phyloP scores from a whole-genome alignment of 1,140 invertebrate species.

The Cherax destructor region DNA sequence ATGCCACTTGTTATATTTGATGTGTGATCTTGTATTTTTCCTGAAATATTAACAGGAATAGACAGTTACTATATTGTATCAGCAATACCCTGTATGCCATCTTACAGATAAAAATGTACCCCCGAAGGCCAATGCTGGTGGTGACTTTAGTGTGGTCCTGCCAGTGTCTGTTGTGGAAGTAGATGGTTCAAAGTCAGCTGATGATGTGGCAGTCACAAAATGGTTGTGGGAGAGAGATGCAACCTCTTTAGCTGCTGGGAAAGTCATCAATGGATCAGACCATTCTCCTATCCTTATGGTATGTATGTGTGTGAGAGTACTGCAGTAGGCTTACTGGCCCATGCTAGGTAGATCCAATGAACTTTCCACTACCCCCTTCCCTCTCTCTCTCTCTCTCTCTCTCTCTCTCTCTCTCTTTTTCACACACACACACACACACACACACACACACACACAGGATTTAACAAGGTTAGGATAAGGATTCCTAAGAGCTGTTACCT shows the following conservation, averaged over 20 bases:
- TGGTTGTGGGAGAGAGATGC: constrained; percentile 90
- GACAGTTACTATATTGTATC: no score
- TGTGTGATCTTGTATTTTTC: neutral
- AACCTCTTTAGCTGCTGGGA: constrained; percentile 88
- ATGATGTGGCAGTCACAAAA: constrained; percentile 90
- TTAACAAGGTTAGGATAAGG: no score
- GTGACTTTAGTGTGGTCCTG: constrained; percentile 85
- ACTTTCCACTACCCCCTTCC: neutral
- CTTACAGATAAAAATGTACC: constrained; percentile 88
- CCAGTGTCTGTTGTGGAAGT: constrained; percentile 86
- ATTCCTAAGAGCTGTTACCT: no score
- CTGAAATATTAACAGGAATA: neutral
- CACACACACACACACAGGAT: no score
- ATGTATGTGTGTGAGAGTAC: constrained; percentile 52
- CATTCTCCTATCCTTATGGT: constrained; percentile 86
- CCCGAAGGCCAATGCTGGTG: constrained; percentile 91
- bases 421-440: no score
- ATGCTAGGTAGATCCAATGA: no score
- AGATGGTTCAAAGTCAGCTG: constrained; percentile 90
- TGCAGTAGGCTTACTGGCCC: no score
- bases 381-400: neutral
- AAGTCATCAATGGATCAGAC: constrained; percentile 85
- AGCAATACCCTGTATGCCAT: constrained; percentile 21
- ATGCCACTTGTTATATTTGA: neutral
- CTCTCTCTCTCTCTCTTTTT: neutral